A percentile compares a stretch with the other conserved stretches of the same genome.
phyloP scores from a whole-genome alignment of 1,140 invertebrate genomes.

The Drosophila melanogaster region Release_6_plus_ISO1_MT NT_037436.4:25767501-25768000 shows the following conservation, averaged over 20 bases:
- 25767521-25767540: background rate
- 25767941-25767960: constrained; percentile 9
- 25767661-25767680: constrained; percentile 7
- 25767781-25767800: too few species aligned
- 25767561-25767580: too few species aligned
- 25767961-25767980: too few species aligned
- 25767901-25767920: background rate
- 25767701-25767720: too few species aligned
- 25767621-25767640: too few species aligned
- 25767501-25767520: background rate
- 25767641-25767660: too few species aligned
- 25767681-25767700: background rate
- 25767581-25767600: too few species aligned
- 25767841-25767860: background rate
- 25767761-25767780: background rate
- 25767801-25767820: too few species aligned
- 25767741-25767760: background rate
- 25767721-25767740: background rate
- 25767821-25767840: too few species aligned
- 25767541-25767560: too few species aligned
- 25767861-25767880: background rate
- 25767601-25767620: too few species aligned
- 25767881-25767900: background rate
- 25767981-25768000: constrained; percentile 4
- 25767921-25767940: background rate